Evolutionary conservation across 2,797 vertebrate genomes (phyloP).

Genomic region (Labroides dimidiatus): DNA sequence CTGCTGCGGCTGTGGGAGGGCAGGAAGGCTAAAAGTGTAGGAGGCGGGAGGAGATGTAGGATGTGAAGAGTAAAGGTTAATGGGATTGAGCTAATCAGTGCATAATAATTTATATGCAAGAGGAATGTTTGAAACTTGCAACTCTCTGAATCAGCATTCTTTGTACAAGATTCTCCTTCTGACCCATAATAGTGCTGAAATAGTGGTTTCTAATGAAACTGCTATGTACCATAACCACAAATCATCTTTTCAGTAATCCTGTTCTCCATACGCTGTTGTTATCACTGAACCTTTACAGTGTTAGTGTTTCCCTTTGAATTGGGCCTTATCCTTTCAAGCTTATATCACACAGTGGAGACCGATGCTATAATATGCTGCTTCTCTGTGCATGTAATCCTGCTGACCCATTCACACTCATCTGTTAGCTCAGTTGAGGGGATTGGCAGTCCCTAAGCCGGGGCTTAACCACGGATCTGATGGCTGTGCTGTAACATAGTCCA

Average conservation of each 20-base stretch:
- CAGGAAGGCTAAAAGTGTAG: constrained; percentile 80
- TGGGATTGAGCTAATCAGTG: constrained; percentile 31
- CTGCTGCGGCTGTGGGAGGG: constrained; percentile 87
- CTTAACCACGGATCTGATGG: constrained; percentile 72
- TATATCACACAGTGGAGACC: constrained; percentile 52
- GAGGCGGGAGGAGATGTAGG: not conserved
- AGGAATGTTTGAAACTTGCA: constrained; percentile 25
- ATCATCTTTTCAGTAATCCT: constrained; percentile 51
- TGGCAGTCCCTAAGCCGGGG: constrained; percentile 66
- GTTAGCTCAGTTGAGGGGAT: constrained; percentile 65
- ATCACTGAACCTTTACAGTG: constrained; percentile 31
- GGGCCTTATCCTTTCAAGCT: constrained; percentile 51
- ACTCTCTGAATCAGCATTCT: constrained; percentile 38
- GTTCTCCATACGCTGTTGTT: constrained; percentile 32
- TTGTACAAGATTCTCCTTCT: constrained; percentile 27
- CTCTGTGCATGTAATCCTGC: constrained; percentile 76
- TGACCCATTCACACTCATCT: constrained; percentile 76
- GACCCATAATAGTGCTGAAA: constrained; percentile 28
- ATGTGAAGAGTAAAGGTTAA: constrained; percentile 6
- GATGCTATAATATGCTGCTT: constrained; percentile 59
- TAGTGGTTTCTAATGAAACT: constrained; percentile 31
- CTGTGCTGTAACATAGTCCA: constrained; percentile 51
- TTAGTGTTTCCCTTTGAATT: constrained; percentile 51
- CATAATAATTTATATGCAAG: constrained; percentile 31
- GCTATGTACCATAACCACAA: constrained; percentile 25